A percentile compares a stretch with the other conserved stretches of the same genome.
phyloP scores from a whole-genome alignment of 2,888 invertebrate species.

The Archips crataeganus region DNA sequence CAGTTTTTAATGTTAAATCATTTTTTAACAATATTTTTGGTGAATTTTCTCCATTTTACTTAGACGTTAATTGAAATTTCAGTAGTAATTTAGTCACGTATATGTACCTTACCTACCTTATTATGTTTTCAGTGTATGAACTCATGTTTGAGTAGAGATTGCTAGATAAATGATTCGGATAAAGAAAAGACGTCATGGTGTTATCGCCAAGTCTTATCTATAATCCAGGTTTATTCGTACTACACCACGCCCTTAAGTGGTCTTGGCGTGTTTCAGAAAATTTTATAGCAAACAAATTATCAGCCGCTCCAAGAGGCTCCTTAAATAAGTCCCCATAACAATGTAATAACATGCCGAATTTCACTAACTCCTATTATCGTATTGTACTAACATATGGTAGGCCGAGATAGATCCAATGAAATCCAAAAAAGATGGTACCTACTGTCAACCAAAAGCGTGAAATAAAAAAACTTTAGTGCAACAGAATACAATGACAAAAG shows the following conservation, averaged over 20 bases:
- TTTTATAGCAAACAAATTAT: background rate
- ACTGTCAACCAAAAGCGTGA: no score
- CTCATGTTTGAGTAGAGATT: background rate
- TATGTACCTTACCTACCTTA: background rate
- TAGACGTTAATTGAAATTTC: background rate
- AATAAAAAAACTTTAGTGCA: background rate
- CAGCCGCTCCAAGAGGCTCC: background rate
- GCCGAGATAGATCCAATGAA: no score
- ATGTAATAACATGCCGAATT: no score
- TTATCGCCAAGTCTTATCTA: slow-evolving; percentile 14
- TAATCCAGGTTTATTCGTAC: background rate
- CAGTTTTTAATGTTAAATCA: background rate
- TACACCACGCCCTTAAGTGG: background rate
- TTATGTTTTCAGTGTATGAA: background rate
- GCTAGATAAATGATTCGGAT: slow-evolving; percentile 1
- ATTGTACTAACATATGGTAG: no score
- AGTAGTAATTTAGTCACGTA: background rate
- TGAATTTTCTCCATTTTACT: background rate
- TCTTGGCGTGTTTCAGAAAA: background rate
- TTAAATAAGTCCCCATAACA: background rate
- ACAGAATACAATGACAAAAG: background rate
- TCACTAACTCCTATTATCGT: no score
- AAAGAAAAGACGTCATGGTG: slow-evolving; percentile 3
- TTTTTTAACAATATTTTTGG: no score
- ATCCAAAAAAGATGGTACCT: no score